Evolutionary conservation across 2,113 vertebrate genomes (phyloP), one percentile per base, ranked within the genome.

Genomic region (Oryzias woworae): DNA sequence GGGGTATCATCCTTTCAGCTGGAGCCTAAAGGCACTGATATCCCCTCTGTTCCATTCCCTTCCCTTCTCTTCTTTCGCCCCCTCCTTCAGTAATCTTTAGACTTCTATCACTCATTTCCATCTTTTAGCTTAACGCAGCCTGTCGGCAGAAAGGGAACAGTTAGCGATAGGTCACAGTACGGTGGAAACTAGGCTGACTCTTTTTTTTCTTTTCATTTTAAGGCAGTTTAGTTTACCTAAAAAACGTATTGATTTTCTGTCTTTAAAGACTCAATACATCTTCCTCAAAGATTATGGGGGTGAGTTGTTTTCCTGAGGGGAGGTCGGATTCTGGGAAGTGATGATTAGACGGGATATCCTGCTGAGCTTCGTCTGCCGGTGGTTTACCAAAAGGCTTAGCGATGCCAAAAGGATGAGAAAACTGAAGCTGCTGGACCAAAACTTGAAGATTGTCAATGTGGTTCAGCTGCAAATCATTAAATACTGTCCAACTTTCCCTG

Each of bases 1-100:
- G 54, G 75, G 60, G 73, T 85, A 87, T 88, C 84, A 55, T 66
- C 62, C 77, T 86, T 81, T 81, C 80, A 82, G 80, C 70, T 59
- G 42, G 53, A 56, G 77, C 62, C 72, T 53, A 63, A 45, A 46
- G 64, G 60, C 59, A 72, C 70, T 68, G 82, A 87, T 87, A 88
- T 73, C 73, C 73, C 72, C 80, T 71, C 71, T 63, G 73, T 69
- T 83, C 69, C 76, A 62, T 53, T 75, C 69, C 81, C 80, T 81
- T 76, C 62, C 67, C 68, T 56, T 64, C 81, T 86, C 80, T 58
- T 63, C 71, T 84, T 84, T 82, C 79, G 78, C 67, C 44, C 69
- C 46, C 75, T 75, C 73, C 83, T 87, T 84, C 81, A 71, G 42
- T 66, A 59, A 79, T 75, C 75, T 69, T 58, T 66, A 24, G 23